Percentiles rank a stretch among this genome's conserved stretches.
phyloP scores from a whole-genome alignment of 2,113 vertebrate species.

The Columba janthina region DNA sequence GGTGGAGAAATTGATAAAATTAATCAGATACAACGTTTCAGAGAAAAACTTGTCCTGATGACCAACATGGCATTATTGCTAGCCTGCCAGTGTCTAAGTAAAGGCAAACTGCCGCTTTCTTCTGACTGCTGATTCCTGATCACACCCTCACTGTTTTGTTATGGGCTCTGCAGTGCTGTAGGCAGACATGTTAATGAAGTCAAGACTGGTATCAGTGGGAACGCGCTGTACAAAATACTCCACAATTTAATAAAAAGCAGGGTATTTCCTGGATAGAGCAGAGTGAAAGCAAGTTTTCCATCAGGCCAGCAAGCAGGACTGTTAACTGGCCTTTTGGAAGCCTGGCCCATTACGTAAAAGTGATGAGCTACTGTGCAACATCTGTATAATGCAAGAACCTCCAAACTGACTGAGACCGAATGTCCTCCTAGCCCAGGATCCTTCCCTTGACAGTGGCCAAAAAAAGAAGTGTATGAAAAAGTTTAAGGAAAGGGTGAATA shows the following conservation, averaged over 20 bases:
- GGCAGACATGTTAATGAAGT: neutral
- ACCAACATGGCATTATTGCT: neutral
- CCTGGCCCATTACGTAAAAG: neutral
- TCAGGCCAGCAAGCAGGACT: neutral
- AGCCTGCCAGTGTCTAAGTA: neutral
- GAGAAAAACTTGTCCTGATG: neutral
- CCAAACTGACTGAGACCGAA: neutral
- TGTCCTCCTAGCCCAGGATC: neutral
- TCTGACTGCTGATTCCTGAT: neutral
- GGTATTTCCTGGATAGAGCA: neutral
- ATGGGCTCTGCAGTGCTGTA: neutral
- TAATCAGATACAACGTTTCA: neutral
- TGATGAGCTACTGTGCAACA: fast-evolving
- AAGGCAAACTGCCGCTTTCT: neutral
- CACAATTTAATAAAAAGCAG: neutral
- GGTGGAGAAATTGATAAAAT: neutral
- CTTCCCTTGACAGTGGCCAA: neutral
- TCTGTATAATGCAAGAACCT: neutral
- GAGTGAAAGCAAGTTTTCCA: neutral
- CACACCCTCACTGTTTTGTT: neutral
- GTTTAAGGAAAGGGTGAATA: neutral
- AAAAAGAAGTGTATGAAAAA: neutral
- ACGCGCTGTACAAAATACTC: neutral
- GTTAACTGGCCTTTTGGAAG: neutral
- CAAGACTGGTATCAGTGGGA: neutral